Evolutionary conservation across 2,888 invertebrate species (phyloP).

Genomic region (Sipunculus nudus): DNA sequence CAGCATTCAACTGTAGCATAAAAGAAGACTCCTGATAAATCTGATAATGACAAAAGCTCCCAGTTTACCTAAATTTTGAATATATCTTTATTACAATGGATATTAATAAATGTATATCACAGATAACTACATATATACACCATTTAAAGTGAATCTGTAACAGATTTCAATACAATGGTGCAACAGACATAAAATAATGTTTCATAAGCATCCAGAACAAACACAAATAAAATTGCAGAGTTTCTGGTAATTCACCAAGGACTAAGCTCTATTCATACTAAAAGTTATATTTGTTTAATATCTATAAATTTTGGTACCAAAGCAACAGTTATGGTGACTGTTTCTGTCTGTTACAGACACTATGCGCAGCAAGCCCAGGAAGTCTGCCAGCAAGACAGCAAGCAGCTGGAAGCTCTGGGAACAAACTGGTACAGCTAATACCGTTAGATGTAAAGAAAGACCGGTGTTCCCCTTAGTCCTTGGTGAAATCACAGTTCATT

Average conservation of each 20-base stretch:
- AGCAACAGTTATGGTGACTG: background rate
- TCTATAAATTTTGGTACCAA: background rate
- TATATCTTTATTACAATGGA: no score
- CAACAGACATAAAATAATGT: no score
- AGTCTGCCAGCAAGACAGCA: slow-evolving; percentile 32
- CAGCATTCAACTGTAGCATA: slow-evolving; percentile 66
- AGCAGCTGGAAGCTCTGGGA: slow-evolving; percentile 38
- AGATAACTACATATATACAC: no score
- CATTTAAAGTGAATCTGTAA: no score
- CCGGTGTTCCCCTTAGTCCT: slow-evolving; percentile 79
- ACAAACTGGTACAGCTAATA: slow-evolving; percentile 72
- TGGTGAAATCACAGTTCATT: slow-evolving; percentile 77
- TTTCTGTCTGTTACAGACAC: background rate
- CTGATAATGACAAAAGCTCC: background rate
- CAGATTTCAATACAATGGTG: no score
- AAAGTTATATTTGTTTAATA: background rate
- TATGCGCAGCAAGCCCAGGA: background rate
- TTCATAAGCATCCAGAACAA: no score
- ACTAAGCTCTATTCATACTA: background rate
- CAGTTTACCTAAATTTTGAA: no score
- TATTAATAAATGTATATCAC: no score
- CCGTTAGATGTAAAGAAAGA: slow-evolving; percentile 75
- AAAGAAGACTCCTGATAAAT: background rate
- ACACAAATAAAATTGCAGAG: no score
- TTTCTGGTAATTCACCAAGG: no score